phyloP scores from a whole-genome alignment of 2,888 invertebrate genomes.

The Isotomurus palustris region DNA sequence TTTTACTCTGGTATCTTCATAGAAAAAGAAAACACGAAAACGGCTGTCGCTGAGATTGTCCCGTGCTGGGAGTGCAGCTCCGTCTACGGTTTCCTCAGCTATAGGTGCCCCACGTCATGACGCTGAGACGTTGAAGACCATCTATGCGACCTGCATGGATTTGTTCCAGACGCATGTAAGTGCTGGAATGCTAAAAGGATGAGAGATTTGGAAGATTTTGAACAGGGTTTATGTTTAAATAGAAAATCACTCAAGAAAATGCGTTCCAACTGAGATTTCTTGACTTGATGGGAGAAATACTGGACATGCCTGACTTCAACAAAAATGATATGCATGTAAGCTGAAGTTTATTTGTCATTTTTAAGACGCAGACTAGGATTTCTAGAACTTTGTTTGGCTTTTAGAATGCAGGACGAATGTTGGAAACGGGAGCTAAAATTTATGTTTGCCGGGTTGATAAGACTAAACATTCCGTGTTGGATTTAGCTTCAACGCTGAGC shows the following conservation, averaged over 20 bases:
- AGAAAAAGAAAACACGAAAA: constrained; percentile 18
- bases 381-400: background rate
- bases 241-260: constrained; percentile 42
- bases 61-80: background rate
- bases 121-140: constrained; percentile 21
- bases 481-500: constrained; percentile 29
- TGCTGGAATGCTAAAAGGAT: background rate
- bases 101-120: background rate
- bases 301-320: constrained; percentile 36
- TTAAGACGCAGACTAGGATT: background rate
- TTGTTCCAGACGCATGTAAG: constrained; percentile 38
- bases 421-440: constrained; percentile 41
- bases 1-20: no score
- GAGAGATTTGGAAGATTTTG: background rate
- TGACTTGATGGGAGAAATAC: constrained; percentile 40
- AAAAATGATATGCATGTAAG: constrained; percentile 38
- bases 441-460: constrained; percentile 43
- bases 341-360: background rate
- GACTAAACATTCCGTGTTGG: constrained; percentile 36
- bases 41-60: constrained; percentile 15
- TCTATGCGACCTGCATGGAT: constrained; percentile 37
- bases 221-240: constrained; percentile 10
- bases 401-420: constrained; percentile 32
- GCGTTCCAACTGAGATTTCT: constrained; percentile 39
- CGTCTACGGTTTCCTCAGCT: background rate